Conservation (phyloP, 2,113 vertebrate species). For the Hyperoodon ampullatus region DNA sequence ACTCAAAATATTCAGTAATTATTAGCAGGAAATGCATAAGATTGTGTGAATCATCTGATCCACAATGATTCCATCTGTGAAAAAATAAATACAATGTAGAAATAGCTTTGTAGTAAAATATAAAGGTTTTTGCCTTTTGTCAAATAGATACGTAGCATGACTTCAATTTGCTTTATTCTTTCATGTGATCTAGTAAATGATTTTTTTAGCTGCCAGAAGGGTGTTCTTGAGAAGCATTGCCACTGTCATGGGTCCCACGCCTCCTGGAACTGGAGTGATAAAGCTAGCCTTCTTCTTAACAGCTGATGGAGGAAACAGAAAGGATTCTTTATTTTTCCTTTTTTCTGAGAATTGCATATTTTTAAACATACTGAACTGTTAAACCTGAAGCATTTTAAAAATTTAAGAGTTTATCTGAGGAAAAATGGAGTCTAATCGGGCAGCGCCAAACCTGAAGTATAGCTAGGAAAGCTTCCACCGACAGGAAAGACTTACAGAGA, state of each 20-base stretch:
- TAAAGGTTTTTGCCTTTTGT: constrained; percentile 67
- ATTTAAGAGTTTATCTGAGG: background rate
- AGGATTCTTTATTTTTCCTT: background rate
- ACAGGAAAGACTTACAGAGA: background rate
- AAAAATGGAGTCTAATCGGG: background rate
- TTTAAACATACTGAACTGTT: background rate
- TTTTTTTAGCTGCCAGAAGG: constrained; percentile 89
- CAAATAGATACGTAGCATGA: constrained; percentile 76
- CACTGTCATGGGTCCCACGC: constrained; percentile 94
- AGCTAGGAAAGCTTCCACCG: background rate
- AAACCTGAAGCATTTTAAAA: background rate
- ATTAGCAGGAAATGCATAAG: constrained; percentile 63
- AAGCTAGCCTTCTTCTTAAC: constrained; percentile 94
- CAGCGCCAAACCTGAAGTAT: background rate
- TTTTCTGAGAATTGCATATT: background rate
- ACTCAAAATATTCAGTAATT: background rate
- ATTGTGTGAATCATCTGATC: constrained; percentile 38
- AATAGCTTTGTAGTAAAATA: constrained; percentile 85
- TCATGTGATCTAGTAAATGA: constrained; percentile 84
- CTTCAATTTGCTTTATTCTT: background rate
- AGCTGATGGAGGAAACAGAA: constrained; percentile 84
- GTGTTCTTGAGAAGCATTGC: constrained; percentile 96
- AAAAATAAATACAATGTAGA: constrained; percentile 86
- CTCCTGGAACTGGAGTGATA: constrained; percentile 94
- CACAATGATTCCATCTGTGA: constrained; percentile 53